Percentiles rank a stretch among this genome's conserved stretches.
These are phyloP conservation scores for Alligator sinensis DNA, from an alignment of 2,113 vertebrate species.

Conservation along the genomic window DNA sequence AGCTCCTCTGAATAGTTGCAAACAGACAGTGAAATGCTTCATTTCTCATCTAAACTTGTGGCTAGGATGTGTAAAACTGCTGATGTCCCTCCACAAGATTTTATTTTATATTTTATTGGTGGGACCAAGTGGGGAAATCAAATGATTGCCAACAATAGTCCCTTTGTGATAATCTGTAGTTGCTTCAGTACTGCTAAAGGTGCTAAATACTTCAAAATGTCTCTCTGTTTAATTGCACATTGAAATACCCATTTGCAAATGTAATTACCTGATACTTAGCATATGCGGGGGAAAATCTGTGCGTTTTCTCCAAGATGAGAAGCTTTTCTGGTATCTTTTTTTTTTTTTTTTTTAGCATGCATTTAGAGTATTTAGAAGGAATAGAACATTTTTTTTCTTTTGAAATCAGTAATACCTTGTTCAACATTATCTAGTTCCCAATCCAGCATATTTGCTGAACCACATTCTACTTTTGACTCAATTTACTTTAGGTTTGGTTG, in stretches of 20 bases:
- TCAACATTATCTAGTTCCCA: neutral
- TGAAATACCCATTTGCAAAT: neutral
- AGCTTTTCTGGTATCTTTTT: neutral
- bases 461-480: neutral
- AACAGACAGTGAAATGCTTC: neutral
- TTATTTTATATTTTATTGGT: neutral
- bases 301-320: too few relatives aligned
- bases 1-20: neutral
- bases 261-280: neutral
- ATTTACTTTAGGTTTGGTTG: neutral
- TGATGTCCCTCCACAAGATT: neutral
- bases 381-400: neutral
- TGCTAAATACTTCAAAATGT: neutral
- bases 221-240: fast-evolving
- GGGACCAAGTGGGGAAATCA: neutral
- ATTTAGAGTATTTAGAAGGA: neutral
- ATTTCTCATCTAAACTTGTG: neutral
- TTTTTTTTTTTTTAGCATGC: neutral
- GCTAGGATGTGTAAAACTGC: neutral
- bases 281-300: neutral
- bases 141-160: neutral
- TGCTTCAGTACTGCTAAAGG: neutral
- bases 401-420: neutral
- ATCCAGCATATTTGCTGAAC: neutral
- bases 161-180: neutral